Evolutionary conservation across 2,113 vertebrate genomes (phyloP).

Genomic region (Oncorhynchus tshawytscha): DNA sequence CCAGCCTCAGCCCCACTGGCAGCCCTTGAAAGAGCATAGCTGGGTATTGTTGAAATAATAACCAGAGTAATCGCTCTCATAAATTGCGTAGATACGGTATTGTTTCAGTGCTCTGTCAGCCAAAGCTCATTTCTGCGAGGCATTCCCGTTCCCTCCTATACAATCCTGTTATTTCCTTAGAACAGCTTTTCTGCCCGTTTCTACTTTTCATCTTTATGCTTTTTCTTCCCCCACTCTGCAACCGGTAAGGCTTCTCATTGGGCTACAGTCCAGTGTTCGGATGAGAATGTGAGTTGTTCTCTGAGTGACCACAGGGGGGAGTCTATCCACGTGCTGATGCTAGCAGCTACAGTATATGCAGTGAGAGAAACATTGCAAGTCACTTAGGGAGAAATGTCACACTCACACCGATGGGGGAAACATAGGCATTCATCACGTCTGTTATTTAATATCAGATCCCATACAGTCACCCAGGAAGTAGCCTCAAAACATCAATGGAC

Average conservation of each 20-base stretch:
- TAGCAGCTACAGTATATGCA: not conserved
- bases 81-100: constrained; percentile 74
- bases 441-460: no score
- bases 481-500: no score
- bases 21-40: constrained; percentile 77
- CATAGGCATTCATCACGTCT: no score
- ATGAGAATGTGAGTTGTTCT: constrained; percentile 8
- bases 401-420: no score
- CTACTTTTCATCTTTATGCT: constrained; percentile 40
- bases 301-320: constrained; percentile 22
- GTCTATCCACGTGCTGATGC: not conserved
- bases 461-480: no score
- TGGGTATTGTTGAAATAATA: constrained; percentile 83
- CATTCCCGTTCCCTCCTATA: constrained; percentile 41
- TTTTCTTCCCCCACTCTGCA: constrained; percentile 26
- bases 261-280: not conserved
- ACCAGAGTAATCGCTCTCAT: constrained; percentile 75
- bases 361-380: not conserved
- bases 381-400: not conserved
- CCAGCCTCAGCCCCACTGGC: constrained; percentile 66
- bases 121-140: constrained; percentile 58
- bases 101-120: constrained; percentile 60
- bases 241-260: not conserved
- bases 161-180: constrained; percentile 52
- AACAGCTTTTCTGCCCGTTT: constrained; percentile 48